phyloP scores from a whole-genome alignment of 2,797 vertebrate species.

The Eulemur rubriventer region DNA sequence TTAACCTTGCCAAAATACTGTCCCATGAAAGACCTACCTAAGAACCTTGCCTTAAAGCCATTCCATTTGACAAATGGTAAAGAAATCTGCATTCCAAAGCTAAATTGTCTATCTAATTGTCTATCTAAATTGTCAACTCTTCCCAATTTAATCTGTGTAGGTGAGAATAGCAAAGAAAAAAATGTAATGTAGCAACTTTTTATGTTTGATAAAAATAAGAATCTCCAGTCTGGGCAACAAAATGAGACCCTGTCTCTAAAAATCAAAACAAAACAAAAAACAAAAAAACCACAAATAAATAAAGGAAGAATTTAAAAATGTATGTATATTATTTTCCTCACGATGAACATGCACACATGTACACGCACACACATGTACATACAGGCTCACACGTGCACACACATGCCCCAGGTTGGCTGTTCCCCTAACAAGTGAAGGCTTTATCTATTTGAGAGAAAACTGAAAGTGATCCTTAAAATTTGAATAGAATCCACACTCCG shows the following conservation, averaged over 20 bases:
- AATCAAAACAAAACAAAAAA: not conserved
- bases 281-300: not conserved
- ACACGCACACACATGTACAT: no score
- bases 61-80: not conserved
- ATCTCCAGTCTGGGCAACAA: not conserved
- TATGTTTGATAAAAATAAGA: not conserved
- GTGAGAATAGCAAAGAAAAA: not conserved
- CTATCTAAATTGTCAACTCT: not conserved
- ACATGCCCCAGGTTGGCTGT: not conserved
- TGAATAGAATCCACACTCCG: not conserved
- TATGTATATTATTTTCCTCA: not conserved
- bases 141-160: not conserved
- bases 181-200: not conserved
- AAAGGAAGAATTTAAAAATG: not conserved
- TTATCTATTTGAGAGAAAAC: not conserved
- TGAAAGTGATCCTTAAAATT: not conserved
- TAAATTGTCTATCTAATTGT: not conserved
- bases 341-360: no score
- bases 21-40: not conserved
- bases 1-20: not conserved
- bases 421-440: not conserved
- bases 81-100: not conserved
- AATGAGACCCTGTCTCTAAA: not conserved
- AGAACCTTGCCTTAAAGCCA: not conserved
- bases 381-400: not conserved